Conservation (phyloP, 92 coral and sea anemone genomes). For the Parazoanthus atlanticus region DNA sequence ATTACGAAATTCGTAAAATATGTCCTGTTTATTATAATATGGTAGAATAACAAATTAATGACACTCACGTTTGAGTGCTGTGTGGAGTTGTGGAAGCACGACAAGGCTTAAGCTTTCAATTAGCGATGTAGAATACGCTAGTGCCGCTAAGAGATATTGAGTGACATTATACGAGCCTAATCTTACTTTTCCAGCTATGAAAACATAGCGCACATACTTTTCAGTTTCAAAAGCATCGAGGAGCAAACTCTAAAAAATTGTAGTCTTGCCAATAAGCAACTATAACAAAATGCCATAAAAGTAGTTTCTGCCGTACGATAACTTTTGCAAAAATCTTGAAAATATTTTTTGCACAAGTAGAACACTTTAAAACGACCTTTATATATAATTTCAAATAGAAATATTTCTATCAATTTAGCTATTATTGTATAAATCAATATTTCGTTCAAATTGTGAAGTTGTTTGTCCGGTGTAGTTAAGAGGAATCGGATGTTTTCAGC, state of each 20-base stretch:
- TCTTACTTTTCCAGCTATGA: not conserved
- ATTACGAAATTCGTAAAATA: not conserved
- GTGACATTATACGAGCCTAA: conserved; percentile 1
- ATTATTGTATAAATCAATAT: not conserved
- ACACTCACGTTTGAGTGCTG: not conserved
- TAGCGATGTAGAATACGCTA: not conserved
- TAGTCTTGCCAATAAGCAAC: not conserved
- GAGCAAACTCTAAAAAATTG: not conserved
- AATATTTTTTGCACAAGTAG: not conserved
- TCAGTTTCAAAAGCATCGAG: not conserved
- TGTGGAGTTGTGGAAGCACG: not conserved
- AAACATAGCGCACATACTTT: not conserved
- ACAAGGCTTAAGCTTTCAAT: not conserved
- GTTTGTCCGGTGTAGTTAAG: conserved; percentile 31
- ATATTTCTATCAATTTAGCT: not conserved
- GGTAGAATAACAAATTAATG: not conserved
- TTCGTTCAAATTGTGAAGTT: not conserved
- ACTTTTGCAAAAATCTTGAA: not conserved
- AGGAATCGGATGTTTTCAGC: not conserved
- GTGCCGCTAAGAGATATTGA: conserved; percentile 27
- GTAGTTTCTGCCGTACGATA: too few relatives aligned
- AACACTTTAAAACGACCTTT: not conserved
- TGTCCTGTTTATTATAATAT: conserved; percentile 1
- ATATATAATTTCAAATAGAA: not conserved
- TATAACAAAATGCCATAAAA: not conserved